A percentile compares a stretch with the other conserved stretches of the same genome.
These are phyloP conservation scores for Oncorhynchus tshawytscha DNA, from an alignment of 2,113 vertebrate species.

Conservation along the genomic window DNA sequence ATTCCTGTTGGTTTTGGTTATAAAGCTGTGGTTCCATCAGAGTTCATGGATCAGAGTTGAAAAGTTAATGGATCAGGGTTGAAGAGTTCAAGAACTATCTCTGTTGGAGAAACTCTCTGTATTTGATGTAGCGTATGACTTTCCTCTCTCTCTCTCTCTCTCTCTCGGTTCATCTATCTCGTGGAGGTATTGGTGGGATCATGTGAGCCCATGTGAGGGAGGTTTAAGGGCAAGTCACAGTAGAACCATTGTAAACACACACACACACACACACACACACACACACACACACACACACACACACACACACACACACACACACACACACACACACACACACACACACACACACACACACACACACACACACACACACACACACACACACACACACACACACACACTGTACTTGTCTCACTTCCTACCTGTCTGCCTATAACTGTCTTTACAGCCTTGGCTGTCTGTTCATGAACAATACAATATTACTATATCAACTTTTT, in stretches of 20 bases:
- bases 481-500: too few relatives aligned
- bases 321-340: too few relatives aligned
- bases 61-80: too few relatives aligned
- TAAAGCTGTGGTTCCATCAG: too few relatives aligned
- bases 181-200: slow-evolving; percentile 54
- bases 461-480: neutral
- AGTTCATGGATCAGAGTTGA: too few relatives aligned
- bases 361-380: slow-evolving; percentile 8
- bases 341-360: neutral
- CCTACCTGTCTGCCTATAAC: neutral
- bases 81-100: neutral
- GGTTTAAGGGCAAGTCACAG: slow-evolving; percentile 62
- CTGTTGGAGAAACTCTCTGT: neutral
- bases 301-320: too few relatives aligned
- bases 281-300: too few relatives aligned
- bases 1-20: too few relatives aligned
- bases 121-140: neutral
- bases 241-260: slow-evolving; percentile 50
- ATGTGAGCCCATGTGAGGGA: slow-evolving; percentile 70
- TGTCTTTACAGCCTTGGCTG: neutral
- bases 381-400: slow-evolving; percentile 11
- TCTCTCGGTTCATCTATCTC: slow-evolving; percentile 20
- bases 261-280: neutral
- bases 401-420: neutral
- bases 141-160: neutral